Evolutionary conservation across 2,797 vertebrate species (phyloP), one percentile per base, ranked within the genome.

Genomic region (Allobates femoralis): DNA sequence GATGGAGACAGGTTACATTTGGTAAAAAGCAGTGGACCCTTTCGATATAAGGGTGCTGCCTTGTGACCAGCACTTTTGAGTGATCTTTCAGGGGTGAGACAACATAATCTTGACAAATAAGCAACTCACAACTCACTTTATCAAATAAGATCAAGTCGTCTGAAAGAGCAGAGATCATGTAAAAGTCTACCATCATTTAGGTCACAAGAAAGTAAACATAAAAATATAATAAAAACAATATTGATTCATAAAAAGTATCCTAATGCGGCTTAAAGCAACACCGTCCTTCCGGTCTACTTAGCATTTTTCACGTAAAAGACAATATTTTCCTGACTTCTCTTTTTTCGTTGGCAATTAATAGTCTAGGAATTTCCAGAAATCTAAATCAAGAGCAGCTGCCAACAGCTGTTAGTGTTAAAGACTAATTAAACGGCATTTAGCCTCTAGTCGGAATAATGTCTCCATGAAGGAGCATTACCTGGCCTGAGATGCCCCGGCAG

Each of bases 341-440:
- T 50, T 64, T 46, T 79, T 58, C n/a, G 18, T 60, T 28, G 83
- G 37, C 75, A 85, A 85, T 79, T 58, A 77, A 23, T 83, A 77
- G 79, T 67, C 26, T 34, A 50, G 67, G 79, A 86, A 77, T 82
- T 82, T 86, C 85, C 85, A 83, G 71, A 82, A 77, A 77, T 86
- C 32, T 34, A 86, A 69, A 82, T 62, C 58, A 28, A 53, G 37
- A 77, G 75, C 79, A 82, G 73, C 85, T 77, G 85, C 73, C 79
- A 86, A 83, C 78, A 75, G 78, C 56, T 86, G 85, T 86, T 86
- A 86, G 85, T 82, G 85, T 82, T 82, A 77, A 78, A 85, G 75
- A 76, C 30, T 77, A 82, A 86, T 86, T 86, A 86, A 85, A 86
- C 55, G 46, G 11, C 60, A 82, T 82, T 86, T 69, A 67, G 78